Percentiles rank a stretch among this genome's conserved stretches.
phyloP scores from a whole-genome alignment of 2,888 invertebrate species.

The Polydesmus complanatus region DNA sequence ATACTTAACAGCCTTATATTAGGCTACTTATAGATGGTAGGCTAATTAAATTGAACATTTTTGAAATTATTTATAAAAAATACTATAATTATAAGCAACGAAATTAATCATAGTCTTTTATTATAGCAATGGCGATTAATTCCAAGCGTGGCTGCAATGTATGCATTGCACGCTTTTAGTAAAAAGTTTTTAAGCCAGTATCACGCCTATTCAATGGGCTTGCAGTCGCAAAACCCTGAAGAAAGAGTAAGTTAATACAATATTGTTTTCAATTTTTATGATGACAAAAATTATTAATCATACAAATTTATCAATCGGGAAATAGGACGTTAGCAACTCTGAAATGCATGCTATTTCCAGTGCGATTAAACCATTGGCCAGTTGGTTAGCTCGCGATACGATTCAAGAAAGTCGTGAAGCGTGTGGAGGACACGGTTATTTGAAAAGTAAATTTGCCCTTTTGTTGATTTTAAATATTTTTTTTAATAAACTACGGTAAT shows the following conservation, averaged over 20 bases:
- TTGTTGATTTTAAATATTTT: too few species aligned
- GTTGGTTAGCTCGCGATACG: conserved; percentile 73
- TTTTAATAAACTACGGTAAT: too few species aligned
- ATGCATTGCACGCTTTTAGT: conserved; percentile 31
- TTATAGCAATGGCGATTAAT: conserved; percentile 34
- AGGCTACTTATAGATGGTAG: too few species aligned
- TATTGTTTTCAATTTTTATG: too few species aligned
- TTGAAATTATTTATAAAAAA: too few species aligned
- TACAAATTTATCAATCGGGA: too few species aligned
- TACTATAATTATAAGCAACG: too few species aligned
- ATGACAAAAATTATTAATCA: too few species aligned
- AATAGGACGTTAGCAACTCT: conserved; percentile 34
- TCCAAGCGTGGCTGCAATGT: conserved; percentile 34
- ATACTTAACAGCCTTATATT: too few species aligned
- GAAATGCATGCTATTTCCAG: conserved; percentile 43
- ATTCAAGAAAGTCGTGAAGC: conserved; percentile 87
- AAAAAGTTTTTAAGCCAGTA: conserved; percentile 31
- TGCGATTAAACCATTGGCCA: conserved; percentile 46
- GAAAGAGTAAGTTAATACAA: too few species aligned
- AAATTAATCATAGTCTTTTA: too few species aligned
- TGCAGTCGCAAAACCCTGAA: background rate
- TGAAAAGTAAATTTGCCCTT: conserved; percentile 40
- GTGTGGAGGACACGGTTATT: conserved; percentile 90
- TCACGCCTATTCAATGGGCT: conserved; percentile 20
- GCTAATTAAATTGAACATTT: too few species aligned